These are phyloP conservation scores for Enoplosus armatus DNA, from an alignment of 2,797 vertebrate species.

Conservation along the genomic window DNA sequence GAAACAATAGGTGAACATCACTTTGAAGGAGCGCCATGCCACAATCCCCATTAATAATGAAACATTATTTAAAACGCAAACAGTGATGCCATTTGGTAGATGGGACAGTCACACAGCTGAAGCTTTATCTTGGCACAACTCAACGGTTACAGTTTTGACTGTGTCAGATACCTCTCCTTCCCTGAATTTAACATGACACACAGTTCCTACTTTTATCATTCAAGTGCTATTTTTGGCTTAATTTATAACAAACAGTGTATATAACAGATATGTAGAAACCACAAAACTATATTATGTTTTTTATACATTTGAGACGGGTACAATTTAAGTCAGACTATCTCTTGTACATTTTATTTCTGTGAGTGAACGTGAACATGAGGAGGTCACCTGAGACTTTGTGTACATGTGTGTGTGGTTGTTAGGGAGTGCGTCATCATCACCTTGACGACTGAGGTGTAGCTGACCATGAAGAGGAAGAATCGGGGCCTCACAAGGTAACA, in stretches of 20 bases:
- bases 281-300: constrained; percentile 8
- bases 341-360: constrained; percentile 39
- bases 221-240: neutral
- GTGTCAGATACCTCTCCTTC: constrained; percentile 14
- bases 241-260: neutral
- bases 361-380: constrained; percentile 74
- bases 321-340: constrained; percentile 49
- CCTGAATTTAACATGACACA: constrained; percentile 26
- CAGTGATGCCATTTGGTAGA: constrained; percentile 83
- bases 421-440: constrained; percentile 56
- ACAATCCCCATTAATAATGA: constrained; percentile 86
- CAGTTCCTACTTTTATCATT: constrained; percentile 4
- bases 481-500: constrained; percentile 72
- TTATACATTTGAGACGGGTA: constrained; percentile 14
- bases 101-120: constrained; percentile 67
- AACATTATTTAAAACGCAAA: constrained; percentile 78
- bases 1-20: constrained; percentile 77
- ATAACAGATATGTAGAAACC: neutral
- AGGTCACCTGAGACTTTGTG: constrained; percentile 69
- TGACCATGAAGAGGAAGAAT: constrained; percentile 48
- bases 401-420: constrained; percentile 37
- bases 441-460: constrained; percentile 70
- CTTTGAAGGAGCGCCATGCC: constrained; percentile 63
- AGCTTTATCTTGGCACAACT: constrained; percentile 67
- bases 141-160: constrained; percentile 43